Percentiles rank a stretch among this genome's conserved stretches.
Conservation (phyloP, 2,797 vertebrate genomes). For the Neosalanx taihuensis region DNA sequence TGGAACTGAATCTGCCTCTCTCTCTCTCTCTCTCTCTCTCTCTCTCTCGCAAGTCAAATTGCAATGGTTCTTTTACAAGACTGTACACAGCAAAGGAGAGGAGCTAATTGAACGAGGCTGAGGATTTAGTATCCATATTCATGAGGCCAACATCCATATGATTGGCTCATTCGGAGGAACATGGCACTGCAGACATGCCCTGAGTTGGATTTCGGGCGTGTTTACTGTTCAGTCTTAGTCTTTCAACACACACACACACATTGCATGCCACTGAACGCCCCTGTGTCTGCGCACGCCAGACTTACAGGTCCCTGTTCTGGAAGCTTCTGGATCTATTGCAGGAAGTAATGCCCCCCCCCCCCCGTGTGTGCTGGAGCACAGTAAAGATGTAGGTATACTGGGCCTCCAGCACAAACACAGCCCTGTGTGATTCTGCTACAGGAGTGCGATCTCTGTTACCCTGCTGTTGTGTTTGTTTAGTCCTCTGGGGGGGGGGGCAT, state of each 20-base stretch:
- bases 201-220: not conserved
- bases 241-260: not conserved
- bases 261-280: not conserved
- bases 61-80: not conserved
- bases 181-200: not conserved
- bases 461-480: not conserved
- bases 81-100: not conserved
- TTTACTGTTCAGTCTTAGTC: not conserved
- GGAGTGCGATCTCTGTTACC: not conserved
- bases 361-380: no score
- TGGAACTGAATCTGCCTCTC: slow-evolving; percentile 11
- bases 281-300: not conserved
- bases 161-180: not conserved
- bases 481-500: not conserved
- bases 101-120: slow-evolving; percentile 22
- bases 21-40: not conserved
- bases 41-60: not conserved
- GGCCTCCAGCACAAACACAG: no score
- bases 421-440: not conserved
- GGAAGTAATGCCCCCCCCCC: not conserved
- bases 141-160: not conserved
- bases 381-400: no score
- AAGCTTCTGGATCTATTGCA: not conserved
- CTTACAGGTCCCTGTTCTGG: not conserved
- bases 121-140: not conserved